phyloP scores from a whole-genome alignment of 2,113 vertebrate genomes.

The Dipodomys spectabilis region DNA sequence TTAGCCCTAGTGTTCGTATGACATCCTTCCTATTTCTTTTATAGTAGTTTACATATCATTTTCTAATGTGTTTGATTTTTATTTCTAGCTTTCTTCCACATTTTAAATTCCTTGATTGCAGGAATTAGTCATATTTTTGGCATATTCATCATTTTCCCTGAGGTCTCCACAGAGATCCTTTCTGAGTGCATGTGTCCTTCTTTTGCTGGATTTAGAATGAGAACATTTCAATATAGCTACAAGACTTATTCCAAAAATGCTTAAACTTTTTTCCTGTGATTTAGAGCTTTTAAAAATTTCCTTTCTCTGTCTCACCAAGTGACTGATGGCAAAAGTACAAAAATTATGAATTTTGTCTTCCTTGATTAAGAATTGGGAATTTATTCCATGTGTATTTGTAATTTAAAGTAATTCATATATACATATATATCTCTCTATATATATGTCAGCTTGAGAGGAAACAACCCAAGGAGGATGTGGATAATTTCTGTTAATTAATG shows the following conservation, averaged over 20 bases:
- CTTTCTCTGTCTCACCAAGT: not conserved
- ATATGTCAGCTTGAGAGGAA: slow-evolving; percentile 78
- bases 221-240: not conserved
- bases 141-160: not conserved
- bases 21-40: not conserved
- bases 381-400: slow-evolving; percentile 56
- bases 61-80: not conserved
- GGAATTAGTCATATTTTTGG: slow-evolving; percentile 6
- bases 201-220: slow-evolving; percentile 42
- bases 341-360: slow-evolving; percentile 68
- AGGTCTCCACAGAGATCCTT: not conserved
- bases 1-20: not conserved
- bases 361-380: not conserved
- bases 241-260: slow-evolving; percentile 4
- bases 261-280: slow-evolving; percentile 38
- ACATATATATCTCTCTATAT: slow-evolving; percentile 73
- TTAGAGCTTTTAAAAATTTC: not conserved
- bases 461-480: slow-evolving; percentile 77
- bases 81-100: not conserved
- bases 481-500: slow-evolving; percentile 85
- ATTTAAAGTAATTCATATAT: slow-evolving; percentile 72
- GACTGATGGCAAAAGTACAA: slow-evolving; percentile 60
- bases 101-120: not conserved
- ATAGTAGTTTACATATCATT: not conserved
- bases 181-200: not conserved